Percentiles rank a stretch among this genome's conserved stretches.
Evolutionary conservation across 2,113 vertebrate species (phyloP).

Genomic region (Helogale parvula): DNA sequence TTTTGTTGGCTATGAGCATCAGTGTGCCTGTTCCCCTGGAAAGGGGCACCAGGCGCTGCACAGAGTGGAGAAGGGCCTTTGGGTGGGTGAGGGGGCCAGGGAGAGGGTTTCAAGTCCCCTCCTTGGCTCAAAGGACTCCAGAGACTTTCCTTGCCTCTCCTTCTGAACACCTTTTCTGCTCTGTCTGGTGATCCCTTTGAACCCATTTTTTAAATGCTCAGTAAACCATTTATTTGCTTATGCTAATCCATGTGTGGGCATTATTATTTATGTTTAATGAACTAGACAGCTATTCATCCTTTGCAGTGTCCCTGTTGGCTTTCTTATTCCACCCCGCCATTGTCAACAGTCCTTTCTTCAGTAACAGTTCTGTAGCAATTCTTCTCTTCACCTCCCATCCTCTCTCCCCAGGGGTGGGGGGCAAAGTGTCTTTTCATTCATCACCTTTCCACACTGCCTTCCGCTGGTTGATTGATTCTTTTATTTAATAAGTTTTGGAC

Average conservation of each 20-base stretch:
- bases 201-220: not conserved
- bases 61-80: not conserved
- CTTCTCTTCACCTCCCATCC: not conserved
- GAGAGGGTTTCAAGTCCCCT: not conserved
- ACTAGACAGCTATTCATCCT: not conserved
- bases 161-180: not conserved
- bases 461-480: not conserved
- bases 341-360: not conserved
- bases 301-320: not conserved
- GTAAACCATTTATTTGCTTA: not conserved
- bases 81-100: no score
- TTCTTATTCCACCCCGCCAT: not conserved
- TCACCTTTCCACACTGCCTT: not conserved
- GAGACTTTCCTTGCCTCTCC: not conserved
- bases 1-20: not conserved
- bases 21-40: not conserved
- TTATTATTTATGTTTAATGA: not conserved
- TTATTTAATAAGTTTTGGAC: not conserved
- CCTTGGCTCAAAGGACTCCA: not conserved
- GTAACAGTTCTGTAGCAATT: not conserved
- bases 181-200: not conserved
- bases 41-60: not conserved
- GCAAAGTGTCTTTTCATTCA: not conserved
- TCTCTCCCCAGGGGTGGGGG: not conserved
- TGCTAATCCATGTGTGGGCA: not conserved